These are phyloP conservation scores for Ophion slaviceki DNA, from an alignment of 2,888 invertebrate genomes.

Conservation along the genomic window DNA sequence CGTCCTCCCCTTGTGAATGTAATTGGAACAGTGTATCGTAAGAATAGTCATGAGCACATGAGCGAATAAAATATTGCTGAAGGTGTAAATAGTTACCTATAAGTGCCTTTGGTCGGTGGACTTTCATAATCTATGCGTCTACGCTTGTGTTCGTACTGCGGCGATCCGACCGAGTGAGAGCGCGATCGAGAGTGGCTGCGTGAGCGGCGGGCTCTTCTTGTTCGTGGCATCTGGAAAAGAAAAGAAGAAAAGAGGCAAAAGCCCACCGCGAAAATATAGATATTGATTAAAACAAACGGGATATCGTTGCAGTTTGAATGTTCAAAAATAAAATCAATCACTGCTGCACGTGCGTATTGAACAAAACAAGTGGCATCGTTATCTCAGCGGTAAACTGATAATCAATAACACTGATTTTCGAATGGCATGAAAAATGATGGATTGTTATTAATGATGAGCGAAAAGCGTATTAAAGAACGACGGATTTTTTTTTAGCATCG, in stretches of 20 bases:
- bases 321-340: neutral
- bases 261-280: constrained; percentile 25
- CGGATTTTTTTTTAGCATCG: neutral
- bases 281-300: neutral
- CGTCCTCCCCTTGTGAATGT: too few relatives aligned
- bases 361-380: neutral
- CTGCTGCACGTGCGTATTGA: neutral
- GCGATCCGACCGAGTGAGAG: constrained; percentile 83
- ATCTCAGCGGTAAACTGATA: neutral
- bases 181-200: constrained; percentile 86
- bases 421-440: neutral
- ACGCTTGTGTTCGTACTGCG: constrained; percentile 88
- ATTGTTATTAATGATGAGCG: constrained; percentile 24
- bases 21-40: neutral
- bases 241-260: constrained; percentile 58
- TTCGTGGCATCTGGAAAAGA: constrained; percentile 90
- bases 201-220: constrained; percentile 91
- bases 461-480: neutral
- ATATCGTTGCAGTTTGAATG: neutral
- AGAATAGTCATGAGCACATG: neutral
- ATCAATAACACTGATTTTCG: neutral
- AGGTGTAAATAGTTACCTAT: constrained; percentile 85
- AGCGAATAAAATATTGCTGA: constrained; percentile 13
- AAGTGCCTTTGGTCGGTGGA: constrained; percentile 85
- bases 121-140: constrained; percentile 89